phyloP scores from a whole-genome alignment of 2,888 invertebrate species.

The Drosophila neonasuta region DNA sequence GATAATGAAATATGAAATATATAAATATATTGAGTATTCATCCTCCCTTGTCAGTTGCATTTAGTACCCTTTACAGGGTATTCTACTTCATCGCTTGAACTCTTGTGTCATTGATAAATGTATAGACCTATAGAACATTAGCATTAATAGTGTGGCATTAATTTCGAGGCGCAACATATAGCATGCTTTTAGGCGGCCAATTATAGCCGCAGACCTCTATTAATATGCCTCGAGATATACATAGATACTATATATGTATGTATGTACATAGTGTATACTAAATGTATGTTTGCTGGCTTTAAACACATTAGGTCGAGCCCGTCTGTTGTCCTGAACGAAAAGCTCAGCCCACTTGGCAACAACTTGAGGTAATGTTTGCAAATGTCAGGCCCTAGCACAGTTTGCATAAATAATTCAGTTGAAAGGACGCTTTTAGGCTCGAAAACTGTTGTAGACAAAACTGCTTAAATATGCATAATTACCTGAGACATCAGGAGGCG shows the following conservation, averaged over 20 bases:
- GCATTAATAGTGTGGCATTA: slow-evolving; percentile 71
- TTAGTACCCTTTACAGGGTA: slow-evolving; percentile 6
- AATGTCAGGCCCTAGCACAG: slow-evolving; percentile 51
- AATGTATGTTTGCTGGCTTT: slow-evolving; percentile 31
- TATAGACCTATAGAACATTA: slow-evolving; percentile 51
- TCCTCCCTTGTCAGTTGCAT: too few species aligned
- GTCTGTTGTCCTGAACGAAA: slow-evolving; percentile 20
- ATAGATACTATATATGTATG: not conserved
- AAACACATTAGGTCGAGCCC: slow-evolving; percentile 56
- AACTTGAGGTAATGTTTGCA: slow-evolving; percentile 68
- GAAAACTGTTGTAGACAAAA: slow-evolving; percentile 77
- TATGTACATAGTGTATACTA: not conserved
- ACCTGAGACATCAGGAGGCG: slow-evolving; percentile 67
- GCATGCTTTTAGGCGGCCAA: slow-evolving; percentile 46
- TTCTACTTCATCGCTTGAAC: not conserved
- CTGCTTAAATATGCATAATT: slow-evolving; percentile 81
- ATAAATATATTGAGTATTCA: not conserved
- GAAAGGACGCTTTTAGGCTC: slow-evolving; percentile 73
- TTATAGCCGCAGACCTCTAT: slow-evolving; percentile 50
- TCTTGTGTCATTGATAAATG: slow-evolving; percentile 59
- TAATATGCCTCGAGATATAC: slow-evolving; percentile 29
- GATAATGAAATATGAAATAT: too few species aligned
- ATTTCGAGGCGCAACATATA: slow-evolving; percentile 49
- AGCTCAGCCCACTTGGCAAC: slow-evolving; percentile 51
- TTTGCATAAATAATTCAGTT: slow-evolving; percentile 79